Base-by-base conservation (phyloP, 2,888 invertebrate genomes). In the Formica aserva region DNA sequence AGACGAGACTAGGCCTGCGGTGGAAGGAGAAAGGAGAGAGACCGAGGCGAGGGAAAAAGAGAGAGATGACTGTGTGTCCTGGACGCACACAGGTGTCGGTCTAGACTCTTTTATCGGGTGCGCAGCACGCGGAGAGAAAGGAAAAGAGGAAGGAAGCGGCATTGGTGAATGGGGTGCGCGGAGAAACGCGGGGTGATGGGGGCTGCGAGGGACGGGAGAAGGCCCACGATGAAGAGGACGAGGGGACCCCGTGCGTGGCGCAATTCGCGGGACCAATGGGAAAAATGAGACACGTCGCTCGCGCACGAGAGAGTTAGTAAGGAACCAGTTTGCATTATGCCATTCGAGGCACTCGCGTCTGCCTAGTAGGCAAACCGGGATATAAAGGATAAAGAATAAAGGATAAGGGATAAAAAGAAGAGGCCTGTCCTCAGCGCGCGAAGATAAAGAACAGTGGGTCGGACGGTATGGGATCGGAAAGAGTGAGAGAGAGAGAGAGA, bases 261-360 rank as follows among this genome's bases (percentile, higher is more conserved):
- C 88, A 89, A 90, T 90, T 89, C 90, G 88, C 48, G 88, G 87
- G 77, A 62, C 86, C 91, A 91, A 91, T 90, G 91, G 91, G 89
- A 92, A 91, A 91, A 92, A 91, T 88, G 90, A 91, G 91, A 88
- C 88, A 90, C 83, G 87, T 80, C 69, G 82, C 82, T 48, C n/a
- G 48, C 48, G 48, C 48, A n/a, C 45, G n/a, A 48, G 48, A 48
- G 69, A 78, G 86, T 78, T 84, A 88, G 91, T 88, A 90, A 87
- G 89, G 91, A 94, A 94, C 94, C 94, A 94, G 94, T 94, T 93
- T 90, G 88, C 89, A 92, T 94, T 93, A 93, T 94, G 92, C 89
- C 86, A 89, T 89, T 89, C 87, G 88, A 89, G 83, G 87, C 85
- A 82, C 62, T 76, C 29, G 88, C 88, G 91, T 87, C 88, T 84